Evolutionary conservation across 37 sponge, comb jelly and placozoan genomes (phyloP).

Genomic region (Aphrocallistes beatrix): DNA sequence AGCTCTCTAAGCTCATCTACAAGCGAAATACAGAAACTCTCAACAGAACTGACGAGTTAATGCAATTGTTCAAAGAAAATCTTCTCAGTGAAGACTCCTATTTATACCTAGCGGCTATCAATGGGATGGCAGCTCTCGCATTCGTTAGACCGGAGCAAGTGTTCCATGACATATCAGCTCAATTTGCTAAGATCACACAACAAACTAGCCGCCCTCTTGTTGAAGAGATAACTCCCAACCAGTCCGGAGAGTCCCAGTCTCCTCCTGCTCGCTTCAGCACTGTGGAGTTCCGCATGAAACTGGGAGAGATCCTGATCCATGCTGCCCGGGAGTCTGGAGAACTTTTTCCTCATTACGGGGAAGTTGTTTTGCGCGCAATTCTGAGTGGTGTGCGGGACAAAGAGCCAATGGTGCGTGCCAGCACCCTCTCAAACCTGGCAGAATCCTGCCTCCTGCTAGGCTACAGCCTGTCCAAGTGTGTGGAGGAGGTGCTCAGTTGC

Average conservation of each 20-base stretch:
- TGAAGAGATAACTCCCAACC: background rate
- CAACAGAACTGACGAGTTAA: conserved; percentile 9
- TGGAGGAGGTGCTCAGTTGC: conserved; percentile 41
- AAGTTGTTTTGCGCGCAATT: conserved; percentile 40
- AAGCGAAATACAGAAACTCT: conserved; percentile 36
- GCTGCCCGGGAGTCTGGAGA: conserved; percentile 39
- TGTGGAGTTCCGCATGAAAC: conserved; percentile 41
- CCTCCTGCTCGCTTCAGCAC: background rate
- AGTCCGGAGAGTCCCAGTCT: background rate
- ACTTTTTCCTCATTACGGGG: conserved; percentile 49
- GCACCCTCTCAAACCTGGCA: conserved; percentile 61
- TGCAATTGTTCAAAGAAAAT: conserved; percentile 34
- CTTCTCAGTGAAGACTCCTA: conserved; percentile 56
- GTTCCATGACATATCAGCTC: conserved; percentile 19
- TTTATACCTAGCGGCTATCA: conserved; percentile 78
- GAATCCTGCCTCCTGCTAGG: conserved; percentile 34
- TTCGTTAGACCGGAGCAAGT: background rate
- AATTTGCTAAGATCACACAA: background rate
- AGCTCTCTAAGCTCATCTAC: conserved; percentile 43
- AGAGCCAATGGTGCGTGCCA: conserved; percentile 47
- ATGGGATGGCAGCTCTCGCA: conserved; percentile 55
- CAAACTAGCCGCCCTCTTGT: background rate
- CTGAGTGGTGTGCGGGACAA: conserved; percentile 35
- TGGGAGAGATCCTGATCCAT: conserved; percentile 64
- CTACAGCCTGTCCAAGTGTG: conserved; percentile 26